phyloP scores from a whole-genome alignment of 2,888 invertebrate species.

The Agonopterix heracliana region DNA sequence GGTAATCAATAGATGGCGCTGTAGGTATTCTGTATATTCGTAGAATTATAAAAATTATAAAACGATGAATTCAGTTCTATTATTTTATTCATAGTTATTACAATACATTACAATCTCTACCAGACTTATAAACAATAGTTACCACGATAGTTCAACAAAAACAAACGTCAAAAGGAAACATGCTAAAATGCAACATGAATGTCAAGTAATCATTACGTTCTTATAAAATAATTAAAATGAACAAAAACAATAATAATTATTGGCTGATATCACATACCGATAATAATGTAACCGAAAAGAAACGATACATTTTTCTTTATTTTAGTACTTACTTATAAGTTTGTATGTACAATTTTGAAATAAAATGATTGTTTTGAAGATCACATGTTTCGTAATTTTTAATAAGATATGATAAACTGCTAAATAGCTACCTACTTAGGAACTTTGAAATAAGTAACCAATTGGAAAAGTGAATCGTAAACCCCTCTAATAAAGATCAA shows the following conservation, averaged over 20 bases:
- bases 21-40: no score
- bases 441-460: no score
- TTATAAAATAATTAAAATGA: not conserved
- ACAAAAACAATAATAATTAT: not conserved
- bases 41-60: no score
- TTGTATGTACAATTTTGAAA: no score
- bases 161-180: conserved; percentile 23
- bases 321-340: no score
- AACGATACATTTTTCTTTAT: not conserved
- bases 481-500: no score
- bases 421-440: no score
- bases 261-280: not conserved
- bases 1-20: no score
- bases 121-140: conserved; percentile 16
- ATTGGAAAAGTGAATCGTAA: no score
- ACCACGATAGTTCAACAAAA: conserved; percentile 42
- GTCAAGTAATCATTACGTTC: not conserved
- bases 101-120: conserved; percentile 41
- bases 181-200: conserved; percentile 7
- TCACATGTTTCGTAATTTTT: no score
- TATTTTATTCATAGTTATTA: conserved; percentile 54
- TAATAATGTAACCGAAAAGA: not conserved
- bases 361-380: no score
- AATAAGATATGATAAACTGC: no score
- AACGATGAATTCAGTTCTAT: conserved; percentile 8